Base-by-base conservation (phyloP, 2,113 vertebrate species). In the Bettongia penicillata region DNA sequence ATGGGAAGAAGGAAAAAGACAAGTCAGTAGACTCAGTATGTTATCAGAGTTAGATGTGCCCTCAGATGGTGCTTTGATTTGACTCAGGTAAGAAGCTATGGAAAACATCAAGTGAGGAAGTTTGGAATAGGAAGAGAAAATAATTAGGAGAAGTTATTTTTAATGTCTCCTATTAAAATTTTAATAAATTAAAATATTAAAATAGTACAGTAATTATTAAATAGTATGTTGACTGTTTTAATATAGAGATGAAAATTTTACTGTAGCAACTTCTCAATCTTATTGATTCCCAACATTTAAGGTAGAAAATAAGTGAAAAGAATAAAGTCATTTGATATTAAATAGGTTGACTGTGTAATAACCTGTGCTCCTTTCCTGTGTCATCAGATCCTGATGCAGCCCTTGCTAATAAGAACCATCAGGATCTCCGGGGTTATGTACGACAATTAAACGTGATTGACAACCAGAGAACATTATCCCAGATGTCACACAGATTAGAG, bases 391-490 rank as follows among this genome's bases (percentile, higher is more conserved):
- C 99, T n/a, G 99, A 99, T 43, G 98, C 99, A 92, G 99, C 99
- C 89, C 98, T 99, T 94, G 98, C 99, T 97, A 99, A 98, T 98
- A 99, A 99, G 98, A 99, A 99, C 98, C 99, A 99, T 98, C 99
- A 99, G 97, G 99, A 99, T 61, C 99, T 99, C 97, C 99, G 99
- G 97, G 99, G 98, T 97, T 99, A 99, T 48, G 99, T 99, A 47
- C 99, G 99, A 94, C 99, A 99, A 98, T 99, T 99, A 98, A 99
- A 98, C 96, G 99, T 99, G 98, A 99, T 99, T 97, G 99, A 99
- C 99, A 99, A 99, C 99, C 99, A 99, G 98, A 99, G 99, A 98
- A 99, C 99, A 94, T 99, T 99, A 96, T 99, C 99, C 77, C 99
- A 99, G 98, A 99, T 99, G 98, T 99, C 99, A 97, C 99, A 99